Conservation (phyloP, 2,888 invertebrate genomes). For the Oligia strigilis region DNA sequence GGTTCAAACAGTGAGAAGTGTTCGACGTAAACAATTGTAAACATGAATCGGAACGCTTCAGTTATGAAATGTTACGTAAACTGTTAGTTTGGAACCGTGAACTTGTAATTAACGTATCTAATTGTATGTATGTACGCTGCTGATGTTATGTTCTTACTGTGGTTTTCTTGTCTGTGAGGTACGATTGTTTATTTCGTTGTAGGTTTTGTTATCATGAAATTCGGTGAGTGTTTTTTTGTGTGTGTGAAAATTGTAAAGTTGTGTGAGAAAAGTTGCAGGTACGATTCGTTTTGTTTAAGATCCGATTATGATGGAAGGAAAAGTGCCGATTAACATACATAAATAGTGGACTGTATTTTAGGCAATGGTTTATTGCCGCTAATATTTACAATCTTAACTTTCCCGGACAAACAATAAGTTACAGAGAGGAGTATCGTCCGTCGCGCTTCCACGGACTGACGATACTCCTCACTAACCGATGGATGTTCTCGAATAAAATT, state of each 20-base stretch:
- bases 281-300: neutral
- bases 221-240: conserved; percentile 29
- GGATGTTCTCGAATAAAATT: too few species aligned
- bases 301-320: neutral
- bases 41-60: conserved; percentile 45
- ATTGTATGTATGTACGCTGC: conserved; percentile 42
- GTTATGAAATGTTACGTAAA: conserved; percentile 54
- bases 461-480: too few species aligned
- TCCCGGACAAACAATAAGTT: too few species aligned
- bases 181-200: conserved; percentile 10
- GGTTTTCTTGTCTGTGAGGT: conserved; percentile 19
- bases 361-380: too few species aligned
- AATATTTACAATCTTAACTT: too few species aligned
- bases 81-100: conserved; percentile 66
- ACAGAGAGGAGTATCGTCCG: too few species aligned
- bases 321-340: too few species aligned
- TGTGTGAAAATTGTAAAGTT: neutral
- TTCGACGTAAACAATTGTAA: conserved; percentile 47
- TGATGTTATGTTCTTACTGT: conserved; percentile 29
- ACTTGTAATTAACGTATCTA: conserved; percentile 63
- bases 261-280: neutral
- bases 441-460: too few species aligned
- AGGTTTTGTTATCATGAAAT: conserved; percentile 29
- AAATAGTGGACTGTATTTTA: neutral
- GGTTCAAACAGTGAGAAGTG: conserved; percentile 21